Evolutionary conservation across 1,140 invertebrate genomes (phyloP), one percentile per base, ranked within the genome.

Genomic region (Diorhabda sublineata): DNA sequence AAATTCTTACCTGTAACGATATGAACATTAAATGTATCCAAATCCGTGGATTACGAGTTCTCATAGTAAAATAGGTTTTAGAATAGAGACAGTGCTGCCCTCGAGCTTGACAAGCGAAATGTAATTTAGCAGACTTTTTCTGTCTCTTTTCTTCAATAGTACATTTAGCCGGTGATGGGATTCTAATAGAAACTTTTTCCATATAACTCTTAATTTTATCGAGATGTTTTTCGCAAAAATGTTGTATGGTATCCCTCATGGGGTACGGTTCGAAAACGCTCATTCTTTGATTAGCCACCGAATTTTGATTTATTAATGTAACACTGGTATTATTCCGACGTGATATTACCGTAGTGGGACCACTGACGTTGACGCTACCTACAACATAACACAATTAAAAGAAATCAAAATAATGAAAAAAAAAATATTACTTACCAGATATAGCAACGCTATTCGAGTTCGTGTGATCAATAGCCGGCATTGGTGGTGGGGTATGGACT

Each of bases 11-110:
- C 85, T 94, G 91, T 73, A 97, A 86, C 69, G 94, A 92, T 56
- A 98, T 86, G 82, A 97, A 97, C 93, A 97, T 97, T 11, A 98
- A 85, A 84, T 97, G 95, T 70, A 97, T 94, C 95, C 95, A 98
- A 63, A 92, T 89, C 73, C 92, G 87, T 7, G 95, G 91, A 81
- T 92, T 89, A 72, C 92, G 87, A 58, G 95, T 97, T 76, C 93
- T 88, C 86, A 96, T 88, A 2, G 88, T 91, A 81, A 97, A 97
- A 77, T 91, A 89, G 59, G 90, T 89, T 76, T 89, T 89, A 64
- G 88, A 89, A 84, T 95, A 97, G n/a, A 97, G 85, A 81, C 95
- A 98, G 82, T 96, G 91, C 69, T 91, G 88, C 9, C 92, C 91
- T 77, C 91, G 87, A 11, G 89, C 89, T 79, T 94, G 92, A 84